Conservation (phyloP, 2,797 vertebrate genomes). For the Spinus olivaceus region DNA sequence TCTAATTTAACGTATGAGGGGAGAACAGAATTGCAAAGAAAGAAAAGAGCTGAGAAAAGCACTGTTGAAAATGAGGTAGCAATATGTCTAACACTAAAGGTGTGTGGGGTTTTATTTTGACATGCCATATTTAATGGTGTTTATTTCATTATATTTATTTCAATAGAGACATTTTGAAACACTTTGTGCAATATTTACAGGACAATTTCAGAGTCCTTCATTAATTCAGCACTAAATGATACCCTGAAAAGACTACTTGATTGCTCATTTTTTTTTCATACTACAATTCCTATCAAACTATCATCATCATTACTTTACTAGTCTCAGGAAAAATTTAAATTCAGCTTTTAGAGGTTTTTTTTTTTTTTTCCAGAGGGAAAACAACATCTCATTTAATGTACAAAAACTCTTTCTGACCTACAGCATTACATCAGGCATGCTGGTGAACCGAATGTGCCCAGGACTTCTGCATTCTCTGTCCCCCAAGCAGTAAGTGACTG, state of each 20-base stretch:
- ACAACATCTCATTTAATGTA: neutral
- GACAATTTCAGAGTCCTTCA: neutral
- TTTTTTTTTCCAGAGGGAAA: neutral
- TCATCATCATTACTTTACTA: neutral
- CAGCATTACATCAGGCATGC: neutral
- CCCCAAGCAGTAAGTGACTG: constrained; percentile 59
- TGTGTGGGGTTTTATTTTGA: neutral
- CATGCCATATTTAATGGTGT: neutral
- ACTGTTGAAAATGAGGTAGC: neutral
- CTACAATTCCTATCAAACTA: neutral
- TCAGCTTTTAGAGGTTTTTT: neutral
- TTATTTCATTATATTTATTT: neutral
- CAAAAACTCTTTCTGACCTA: neutral
- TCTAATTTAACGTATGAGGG: neutral
- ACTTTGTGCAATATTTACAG: neutral
- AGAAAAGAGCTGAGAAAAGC: neutral
- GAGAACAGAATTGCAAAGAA: neutral
- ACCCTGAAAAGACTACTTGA: neutral
- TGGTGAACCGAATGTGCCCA: neutral
- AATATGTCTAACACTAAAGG: neutral
- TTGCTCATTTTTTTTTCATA: neutral
- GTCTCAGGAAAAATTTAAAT: neutral
- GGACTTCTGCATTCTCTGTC: neutral
- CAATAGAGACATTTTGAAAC: neutral
- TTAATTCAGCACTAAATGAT: neutral